phyloP scores from a whole-genome alignment of 2,888 invertebrate species.

The Hirtodrosophila histrioides region DNA sequence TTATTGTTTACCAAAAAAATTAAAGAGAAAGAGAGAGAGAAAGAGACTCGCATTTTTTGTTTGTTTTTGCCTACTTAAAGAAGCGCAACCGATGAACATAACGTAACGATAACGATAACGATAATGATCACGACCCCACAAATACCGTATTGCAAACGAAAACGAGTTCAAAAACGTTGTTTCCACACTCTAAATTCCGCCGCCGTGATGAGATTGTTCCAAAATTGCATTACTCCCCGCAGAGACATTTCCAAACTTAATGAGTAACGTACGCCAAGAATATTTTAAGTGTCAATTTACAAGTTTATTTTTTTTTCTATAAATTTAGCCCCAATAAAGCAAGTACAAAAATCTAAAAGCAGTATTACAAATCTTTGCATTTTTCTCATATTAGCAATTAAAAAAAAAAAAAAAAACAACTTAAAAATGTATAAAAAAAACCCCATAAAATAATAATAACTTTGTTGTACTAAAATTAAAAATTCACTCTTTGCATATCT shows the following conservation, averaged over 20 bases:
- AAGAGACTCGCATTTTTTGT: constrained; percentile 77
- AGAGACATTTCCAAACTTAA: constrained; percentile 50
- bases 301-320: constrained; percentile 43
- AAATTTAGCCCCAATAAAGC: constrained; percentile 59
- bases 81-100: constrained; percentile 69
- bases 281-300: constrained; percentile 67
- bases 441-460: constrained; percentile 19
- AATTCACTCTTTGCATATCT: constrained; percentile 60
- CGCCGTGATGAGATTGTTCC: constrained; percentile 73
- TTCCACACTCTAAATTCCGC: constrained; percentile 61
- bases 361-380: constrained; percentile 70
- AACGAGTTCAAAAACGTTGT: constrained; percentile 49
- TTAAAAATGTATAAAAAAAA: constrained; percentile 43
- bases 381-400: constrained; percentile 71
- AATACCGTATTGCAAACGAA: constrained; percentile 49
- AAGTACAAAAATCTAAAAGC: constrained; percentile 53
- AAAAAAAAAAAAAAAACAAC: constrained; percentile 33
- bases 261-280: constrained; percentile 68
- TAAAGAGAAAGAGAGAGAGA: constrained; percentile 59
- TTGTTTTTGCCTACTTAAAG: constrained; percentile 71
- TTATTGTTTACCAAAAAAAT: constrained; percentile 66
- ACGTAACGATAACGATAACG: constrained; percentile 56
- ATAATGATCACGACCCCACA: constrained; percentile 41
- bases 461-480: constrained; percentile 43
- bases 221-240: constrained; percentile 63